Conservation (phyloP, 2,888 invertebrate species). For the Melieria picta region DNA sequence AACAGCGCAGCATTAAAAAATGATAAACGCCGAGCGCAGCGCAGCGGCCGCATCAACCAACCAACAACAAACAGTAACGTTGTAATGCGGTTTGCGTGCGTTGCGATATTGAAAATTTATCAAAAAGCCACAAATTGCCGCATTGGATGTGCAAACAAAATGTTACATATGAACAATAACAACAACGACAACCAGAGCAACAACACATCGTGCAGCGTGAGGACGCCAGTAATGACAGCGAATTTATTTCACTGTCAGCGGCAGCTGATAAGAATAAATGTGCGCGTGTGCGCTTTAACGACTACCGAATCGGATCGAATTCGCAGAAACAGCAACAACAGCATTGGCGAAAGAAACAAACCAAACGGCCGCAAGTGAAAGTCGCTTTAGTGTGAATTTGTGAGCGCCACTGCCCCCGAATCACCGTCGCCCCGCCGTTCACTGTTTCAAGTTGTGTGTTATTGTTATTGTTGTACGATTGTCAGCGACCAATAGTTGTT, state of each 20-base stretch:
- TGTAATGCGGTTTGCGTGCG: background rate
- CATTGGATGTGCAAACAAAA: too few relatives aligned
- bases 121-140: background rate
- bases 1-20: background rate
- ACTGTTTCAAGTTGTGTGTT: too few relatives aligned
- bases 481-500: too few relatives aligned
- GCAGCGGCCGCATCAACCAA: background rate
- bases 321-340: background rate
- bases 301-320: background rate
- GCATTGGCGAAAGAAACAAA: background rate
- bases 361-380: constrained; percentile 13
- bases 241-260: constrained; percentile 29
- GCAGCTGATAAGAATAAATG: constrained; percentile 36
- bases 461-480: too few relatives aligned
- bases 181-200: background rate
- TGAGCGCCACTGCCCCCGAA: background rate
- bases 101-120: constrained; percentile 10
- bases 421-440: too few relatives aligned
- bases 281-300: constrained; percentile 7
- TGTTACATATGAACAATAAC: too few relatives aligned
- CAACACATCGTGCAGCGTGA: background rate
- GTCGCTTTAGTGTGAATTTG: constrained; percentile 1
- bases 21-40: background rate
- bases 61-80: background rate
- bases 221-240: constrained; percentile 2